Evolutionary conservation across 1,140 invertebrate species (phyloP).

Genomic region (Cherax quadricarinatus): DNA sequence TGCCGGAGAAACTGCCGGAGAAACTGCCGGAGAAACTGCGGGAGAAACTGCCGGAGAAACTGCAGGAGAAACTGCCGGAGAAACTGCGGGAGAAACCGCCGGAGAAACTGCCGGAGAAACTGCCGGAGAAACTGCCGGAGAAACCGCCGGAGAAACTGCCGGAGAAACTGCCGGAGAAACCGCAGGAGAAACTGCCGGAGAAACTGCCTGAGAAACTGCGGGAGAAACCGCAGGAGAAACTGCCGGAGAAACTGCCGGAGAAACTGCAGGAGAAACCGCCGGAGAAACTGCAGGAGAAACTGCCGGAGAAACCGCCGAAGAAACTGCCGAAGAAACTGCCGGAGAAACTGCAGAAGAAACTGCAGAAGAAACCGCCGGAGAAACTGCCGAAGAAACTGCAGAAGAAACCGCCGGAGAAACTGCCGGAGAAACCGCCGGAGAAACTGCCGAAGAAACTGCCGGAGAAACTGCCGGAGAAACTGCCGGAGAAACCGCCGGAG

Average conservation of each 20-base stretch:
- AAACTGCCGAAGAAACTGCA: background rate
- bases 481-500: background rate
- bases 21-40: background rate
- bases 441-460: background rate
- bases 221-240: no score
- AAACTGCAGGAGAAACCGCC: background rate
- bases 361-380: background rate
- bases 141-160: background rate
- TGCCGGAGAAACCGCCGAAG: no score
- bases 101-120: background rate
- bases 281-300: background rate
- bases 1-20: background rate
- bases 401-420: background rate
- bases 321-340: background rate
- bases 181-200: background rate
- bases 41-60: no score
- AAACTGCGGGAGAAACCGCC: no score
- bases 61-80: background rate
- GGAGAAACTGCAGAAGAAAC: no score
- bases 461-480: background rate
- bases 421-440: no score
- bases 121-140: background rate
- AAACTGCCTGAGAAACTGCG: no score
- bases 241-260: background rate
- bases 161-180: background rate